phyloP scores from a whole-genome alignment of 2,113 vertebrate species.

The Clarias macrocephalus region DNA sequence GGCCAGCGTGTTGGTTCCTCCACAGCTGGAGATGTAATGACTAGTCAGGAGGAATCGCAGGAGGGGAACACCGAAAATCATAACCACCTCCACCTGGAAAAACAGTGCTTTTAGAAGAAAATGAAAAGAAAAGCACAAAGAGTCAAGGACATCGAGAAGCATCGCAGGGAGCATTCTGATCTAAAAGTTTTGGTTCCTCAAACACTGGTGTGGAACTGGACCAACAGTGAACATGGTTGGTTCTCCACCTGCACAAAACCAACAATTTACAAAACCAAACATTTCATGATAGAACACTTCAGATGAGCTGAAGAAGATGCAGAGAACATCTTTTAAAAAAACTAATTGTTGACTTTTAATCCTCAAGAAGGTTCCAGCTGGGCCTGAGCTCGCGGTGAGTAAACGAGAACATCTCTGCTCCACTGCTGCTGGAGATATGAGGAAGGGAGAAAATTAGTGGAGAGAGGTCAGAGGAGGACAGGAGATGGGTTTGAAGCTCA shows the following conservation, averaged over 20 bases:
- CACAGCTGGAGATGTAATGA: not conserved
- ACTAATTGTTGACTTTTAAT: not conserved
- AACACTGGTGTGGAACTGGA: not conserved
- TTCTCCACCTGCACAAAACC: not conserved
- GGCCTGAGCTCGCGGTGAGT: not conserved
- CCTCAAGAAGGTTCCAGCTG: not conserved
- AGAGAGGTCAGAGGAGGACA: constrained; percentile 11
- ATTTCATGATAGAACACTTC: not conserved
- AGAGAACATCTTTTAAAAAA: not conserved
- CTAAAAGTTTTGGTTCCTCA: not conserved
- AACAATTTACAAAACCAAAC: no score
- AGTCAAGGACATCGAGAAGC: not conserved
- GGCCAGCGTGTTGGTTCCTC: not conserved
- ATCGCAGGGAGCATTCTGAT: not conserved
- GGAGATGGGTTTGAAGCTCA: constrained; percentile 51
- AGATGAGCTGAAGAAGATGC: not conserved
- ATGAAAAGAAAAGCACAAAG: not conserved
- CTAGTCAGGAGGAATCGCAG: constrained; percentile 9
- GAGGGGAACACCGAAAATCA: constrained; percentile 9
- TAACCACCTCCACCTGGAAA: not conserved
- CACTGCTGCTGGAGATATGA: not conserved
- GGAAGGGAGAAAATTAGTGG: not conserved
- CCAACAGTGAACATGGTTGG: not conserved
- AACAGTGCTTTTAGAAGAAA: not conserved
- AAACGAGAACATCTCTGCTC: constrained; percentile 13